Percentiles rank a stretch among this genome's conserved stretches.
Evolutionary conservation across 2,797 vertebrate genomes (phyloP).

Genomic region (Podargus strigoides): DNA sequence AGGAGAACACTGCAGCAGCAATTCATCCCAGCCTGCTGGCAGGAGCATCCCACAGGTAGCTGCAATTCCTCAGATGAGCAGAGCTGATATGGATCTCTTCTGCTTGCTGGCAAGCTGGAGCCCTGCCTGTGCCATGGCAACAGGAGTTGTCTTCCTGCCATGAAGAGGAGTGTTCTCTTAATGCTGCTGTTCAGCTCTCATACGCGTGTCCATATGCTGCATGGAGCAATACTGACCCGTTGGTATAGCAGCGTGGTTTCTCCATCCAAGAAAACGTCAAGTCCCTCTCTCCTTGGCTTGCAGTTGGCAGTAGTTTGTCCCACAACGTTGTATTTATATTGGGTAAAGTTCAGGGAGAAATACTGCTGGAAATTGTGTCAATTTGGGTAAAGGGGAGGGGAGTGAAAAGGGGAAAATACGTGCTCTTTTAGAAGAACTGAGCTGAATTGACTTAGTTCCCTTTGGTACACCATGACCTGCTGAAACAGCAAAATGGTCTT

Average conservation of each 20-base stretch:
- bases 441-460: neutral
- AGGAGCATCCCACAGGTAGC: neutral
- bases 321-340: neutral
- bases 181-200: neutral
- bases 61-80: fast-evolving
- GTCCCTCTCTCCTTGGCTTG: neutral
- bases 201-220: neutral
- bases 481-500: slow-evolving; percentile 36
- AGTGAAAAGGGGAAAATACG: neutral
- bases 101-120: neutral
- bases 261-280: slow-evolving; percentile 29
- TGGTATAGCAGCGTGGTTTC: neutral
- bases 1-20: neutral
- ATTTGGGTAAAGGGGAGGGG: neutral
- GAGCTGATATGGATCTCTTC: neutral
- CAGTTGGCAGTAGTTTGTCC: slow-evolving; percentile 29
- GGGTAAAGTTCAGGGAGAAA: slow-evolving; percentile 42
- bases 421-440: neutral
- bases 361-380: neutral
- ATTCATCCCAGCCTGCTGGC: neutral
- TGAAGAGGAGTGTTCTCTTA: neutral
- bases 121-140: slow-evolving; percentile 14
- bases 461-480: neutral
- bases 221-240: neutral
- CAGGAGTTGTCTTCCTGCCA: neutral